A percentile compares a stretch with the other conserved stretches of the same genome.
phyloP scores from a whole-genome alignment of 2,888 invertebrate species.

The Zaprionus lineosus region DNA sequence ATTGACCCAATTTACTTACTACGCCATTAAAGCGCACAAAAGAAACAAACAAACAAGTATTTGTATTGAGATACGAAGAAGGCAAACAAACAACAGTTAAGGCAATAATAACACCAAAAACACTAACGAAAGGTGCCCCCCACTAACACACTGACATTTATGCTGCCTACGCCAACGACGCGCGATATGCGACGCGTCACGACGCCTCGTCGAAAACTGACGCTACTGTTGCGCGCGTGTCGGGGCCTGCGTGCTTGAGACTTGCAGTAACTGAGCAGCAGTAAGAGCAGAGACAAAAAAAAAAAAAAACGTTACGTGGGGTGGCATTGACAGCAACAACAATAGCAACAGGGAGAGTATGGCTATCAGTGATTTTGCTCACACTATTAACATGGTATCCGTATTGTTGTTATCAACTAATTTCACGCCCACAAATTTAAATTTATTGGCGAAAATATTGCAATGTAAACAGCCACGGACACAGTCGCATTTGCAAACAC shows the following conservation, averaged over 20 bases:
- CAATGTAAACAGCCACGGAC: not conserved
- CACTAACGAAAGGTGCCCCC: conserved; percentile 42
- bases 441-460: conserved; percentile 14
- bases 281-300: conserved; percentile 40
- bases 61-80: conserved; percentile 53
- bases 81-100: conserved; percentile 20
- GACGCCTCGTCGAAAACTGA: conserved; percentile 15
- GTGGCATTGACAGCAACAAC: conserved; percentile 43
- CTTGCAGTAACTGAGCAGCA: conserved; percentile 52
- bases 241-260: conserved; percentile 62
- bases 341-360: conserved; percentile 19
- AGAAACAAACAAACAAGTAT: conserved; percentile 50
- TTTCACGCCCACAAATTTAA: conserved; percentile 54
- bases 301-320: conserved; percentile 44
- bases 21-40: conserved; percentile 44
- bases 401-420: conserved; percentile 44
- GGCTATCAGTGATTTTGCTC: conserved; percentile 54
- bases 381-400: conserved; percentile 35
- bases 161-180: conserved; percentile 40
- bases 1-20: conserved; percentile 58
- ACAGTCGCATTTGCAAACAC: no score
- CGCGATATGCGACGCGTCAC: no score
- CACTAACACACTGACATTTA: conserved; percentile 65
- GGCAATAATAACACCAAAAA: conserved; percentile 23
- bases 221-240: conserved; percentile 60